A percentile compares a stretch with the other conserved stretches of the same genome.
Evolutionary conservation across 2,888 invertebrate genomes (phyloP).

Genomic region (Noctua janthe): DNA sequence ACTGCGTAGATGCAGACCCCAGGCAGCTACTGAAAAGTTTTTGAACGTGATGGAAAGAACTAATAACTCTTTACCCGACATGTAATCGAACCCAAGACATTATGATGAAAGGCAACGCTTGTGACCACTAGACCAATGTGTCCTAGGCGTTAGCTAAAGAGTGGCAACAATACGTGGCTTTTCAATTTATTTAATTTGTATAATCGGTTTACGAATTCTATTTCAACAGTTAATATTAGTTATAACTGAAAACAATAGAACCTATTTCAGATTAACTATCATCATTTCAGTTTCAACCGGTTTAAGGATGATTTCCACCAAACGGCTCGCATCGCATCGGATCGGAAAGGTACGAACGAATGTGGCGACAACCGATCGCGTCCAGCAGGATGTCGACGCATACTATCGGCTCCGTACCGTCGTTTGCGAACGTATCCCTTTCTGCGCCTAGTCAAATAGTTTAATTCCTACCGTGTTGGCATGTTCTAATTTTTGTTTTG

Average conservation of each 20-base stretch:
- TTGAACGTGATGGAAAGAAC: neutral
- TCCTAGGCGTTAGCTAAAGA: neutral
- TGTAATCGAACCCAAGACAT: neutral
- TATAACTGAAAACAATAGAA: constrained; percentile 18
- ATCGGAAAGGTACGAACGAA: too few species aligned
- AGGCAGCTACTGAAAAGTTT: neutral
- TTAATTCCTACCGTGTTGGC: too few species aligned
- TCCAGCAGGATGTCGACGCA: too few species aligned
- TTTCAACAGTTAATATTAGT: constrained; percentile 8
- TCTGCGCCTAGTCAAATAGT: too few species aligned
- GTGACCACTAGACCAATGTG: neutral
- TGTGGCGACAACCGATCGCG: too few species aligned
- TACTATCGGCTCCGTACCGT: too few species aligned
- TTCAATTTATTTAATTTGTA: neutral
- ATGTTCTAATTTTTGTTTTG: too few species aligned
- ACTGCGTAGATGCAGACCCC: neutral
- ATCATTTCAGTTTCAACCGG: constrained; percentile 24
- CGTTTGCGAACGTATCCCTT: too few species aligned
- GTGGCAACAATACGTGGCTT: neutral
- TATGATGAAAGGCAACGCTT: neutral
- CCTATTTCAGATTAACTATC: constrained; percentile 39
- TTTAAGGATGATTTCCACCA: constrained; percentile 4
- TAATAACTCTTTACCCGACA: neutral
- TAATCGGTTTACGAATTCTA: neutral
- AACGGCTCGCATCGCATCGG: too few species aligned